phyloP scores from a whole-genome alignment of 2,113 vertebrate species.

The Ranitomeya variabilis region DNA sequence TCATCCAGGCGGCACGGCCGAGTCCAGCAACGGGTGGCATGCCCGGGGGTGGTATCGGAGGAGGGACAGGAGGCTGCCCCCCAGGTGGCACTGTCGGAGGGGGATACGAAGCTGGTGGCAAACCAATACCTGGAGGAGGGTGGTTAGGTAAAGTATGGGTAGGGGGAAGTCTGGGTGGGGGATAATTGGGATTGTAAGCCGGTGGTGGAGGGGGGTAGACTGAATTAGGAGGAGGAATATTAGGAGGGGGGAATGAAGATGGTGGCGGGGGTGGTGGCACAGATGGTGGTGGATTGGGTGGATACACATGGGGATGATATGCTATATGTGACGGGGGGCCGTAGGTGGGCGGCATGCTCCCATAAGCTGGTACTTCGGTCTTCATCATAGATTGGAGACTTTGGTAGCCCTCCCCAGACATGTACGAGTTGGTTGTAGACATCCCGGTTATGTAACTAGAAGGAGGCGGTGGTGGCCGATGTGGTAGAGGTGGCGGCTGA shows the following conservation, averaged over 20 bases:
- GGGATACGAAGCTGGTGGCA: constrained; percentile 86
- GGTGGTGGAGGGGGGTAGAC: constrained; percentile 83
- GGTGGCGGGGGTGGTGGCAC: constrained; percentile 72
- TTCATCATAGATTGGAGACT: constrained; percentile 98
- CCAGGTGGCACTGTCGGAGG: constrained; percentile 87
- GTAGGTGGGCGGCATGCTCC: constrained; percentile 83
- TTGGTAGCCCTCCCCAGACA: constrained; percentile 95
- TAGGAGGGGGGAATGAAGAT: constrained; percentile 74
- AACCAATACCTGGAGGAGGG: constrained; percentile 85
- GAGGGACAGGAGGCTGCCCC: constrained; percentile 88
- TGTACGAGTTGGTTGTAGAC: constrained; percentile 95
- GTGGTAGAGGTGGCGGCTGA: constrained; percentile 88
- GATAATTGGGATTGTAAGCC: constrained; percentile 86
- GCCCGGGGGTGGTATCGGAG: constrained; percentile 85
- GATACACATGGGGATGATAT: constrained; percentile 85
- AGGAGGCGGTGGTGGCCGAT: constrained; percentile 84
- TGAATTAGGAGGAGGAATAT: constrained; percentile 79
- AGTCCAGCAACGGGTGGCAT: constrained; percentile 87
- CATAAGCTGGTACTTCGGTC: constrained; percentile 87
- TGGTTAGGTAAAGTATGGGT: constrained; percentile 79
- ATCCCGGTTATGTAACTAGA: constrained; percentile 91
- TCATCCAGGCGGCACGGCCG: constrained; percentile 92
- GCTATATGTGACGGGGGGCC: constrained; percentile 83
- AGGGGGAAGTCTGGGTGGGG: constrained; percentile 81
- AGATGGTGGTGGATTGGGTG: constrained; percentile 75